Evolutionary conservation across 1,140 invertebrate genomes (phyloP), one percentile per base, ranked within the genome.

Genomic region (Procambarus clarkii): DNA sequence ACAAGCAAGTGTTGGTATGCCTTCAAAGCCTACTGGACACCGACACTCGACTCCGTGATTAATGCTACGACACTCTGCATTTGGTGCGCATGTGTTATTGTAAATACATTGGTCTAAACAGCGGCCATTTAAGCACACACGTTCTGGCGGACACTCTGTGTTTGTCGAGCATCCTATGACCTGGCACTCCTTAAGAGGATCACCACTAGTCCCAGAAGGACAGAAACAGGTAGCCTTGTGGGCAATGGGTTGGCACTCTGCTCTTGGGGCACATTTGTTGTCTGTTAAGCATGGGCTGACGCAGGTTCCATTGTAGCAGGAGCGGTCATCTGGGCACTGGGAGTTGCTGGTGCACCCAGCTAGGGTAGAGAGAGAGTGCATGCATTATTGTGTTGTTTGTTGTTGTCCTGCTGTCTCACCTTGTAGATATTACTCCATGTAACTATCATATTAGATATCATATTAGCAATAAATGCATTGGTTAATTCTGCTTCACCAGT

Each of bases 231-330:
- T 93, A 1, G 94, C 88, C 11, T 92, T 87, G 89, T 94, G 94
- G 64, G 93, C 92, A 46, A 86, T 69, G 2, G 94, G 97, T 87
- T 96, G 97, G 93, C 98, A 98, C 94, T 97, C 96, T 0, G 97
- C 97, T 93, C 97, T 97, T 50, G 96, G 95, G 0, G 97, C 96
- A 93, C 98, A 98, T 1, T 97, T 96, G 94, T 97, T 96, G 87
- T 96, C 96, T 58, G 96, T 94, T 48, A 98, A 94, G 94, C 98
- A 98, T 7, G 97, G 97, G 94, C 97, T 97, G 18, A 98, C 95
- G 94, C 98, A 98, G 93, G 97, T 97, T 46, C 96, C 96, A 21
- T 97, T 95, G 93, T 97, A 98, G 88, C 97, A 96, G 93, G 97
- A 60, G 88, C 93, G 96, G 71, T 97, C 96, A 85, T 96, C 95